Percentiles rank a stretch among this genome's conserved stretches.
Evolutionary conservation across 2,888 invertebrate species (phyloP).

Genomic region (Metallyticus violacea): DNA sequence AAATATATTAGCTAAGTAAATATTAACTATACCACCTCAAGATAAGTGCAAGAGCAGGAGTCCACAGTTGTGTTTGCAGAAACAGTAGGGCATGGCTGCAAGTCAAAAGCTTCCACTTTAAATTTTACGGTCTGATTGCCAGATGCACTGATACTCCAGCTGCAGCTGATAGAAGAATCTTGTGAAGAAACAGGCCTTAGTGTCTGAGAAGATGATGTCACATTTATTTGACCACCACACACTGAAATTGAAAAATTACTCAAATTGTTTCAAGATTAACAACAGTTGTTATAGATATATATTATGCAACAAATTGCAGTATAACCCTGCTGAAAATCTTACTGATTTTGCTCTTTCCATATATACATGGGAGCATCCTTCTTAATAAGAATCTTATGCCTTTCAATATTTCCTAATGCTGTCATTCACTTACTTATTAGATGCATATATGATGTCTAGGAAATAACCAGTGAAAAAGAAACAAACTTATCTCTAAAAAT

Average conservation of each 20-base stretch:
- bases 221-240: slow-evolving; percentile 67
- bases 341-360: slow-evolving; percentile 38
- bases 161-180: not conserved
- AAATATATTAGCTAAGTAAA: no score
- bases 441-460: no score
- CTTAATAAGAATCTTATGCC: no score
- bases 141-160: not conserved
- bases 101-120: not conserved
- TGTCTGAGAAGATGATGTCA: slow-evolving; percentile 47
- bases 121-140: not conserved
- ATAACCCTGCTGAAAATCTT: slow-evolving; percentile 52
- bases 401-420: no score
- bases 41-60: not conserved
- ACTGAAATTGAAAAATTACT: slow-evolving; percentile 43
- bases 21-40: not conserved
- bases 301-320: not conserved
- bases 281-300: no score
- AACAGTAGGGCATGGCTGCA: not conserved
- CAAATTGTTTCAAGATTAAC: not conserved
- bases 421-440: no score
- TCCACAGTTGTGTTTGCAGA: not conserved
- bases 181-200: not conserved
- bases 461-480: no score
- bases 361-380: no score
- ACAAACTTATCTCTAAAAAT: no score